Conservation (phyloP, 2,888 invertebrate genomes). For the Sceliomorpha sp. region DNA sequence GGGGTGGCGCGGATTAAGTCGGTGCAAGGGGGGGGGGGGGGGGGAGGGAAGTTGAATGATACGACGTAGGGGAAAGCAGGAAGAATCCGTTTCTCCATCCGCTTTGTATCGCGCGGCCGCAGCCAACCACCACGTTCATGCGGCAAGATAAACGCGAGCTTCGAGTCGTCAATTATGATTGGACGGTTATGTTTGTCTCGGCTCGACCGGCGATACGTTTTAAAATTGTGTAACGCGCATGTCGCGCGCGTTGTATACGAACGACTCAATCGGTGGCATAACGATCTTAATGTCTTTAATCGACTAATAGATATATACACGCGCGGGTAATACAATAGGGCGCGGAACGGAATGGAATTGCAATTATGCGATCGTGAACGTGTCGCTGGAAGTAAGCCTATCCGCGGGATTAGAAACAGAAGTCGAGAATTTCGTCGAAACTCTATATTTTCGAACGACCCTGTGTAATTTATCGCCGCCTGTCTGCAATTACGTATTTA, state of each 20-base stretch:
- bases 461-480: too few relatives aligned
- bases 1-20: too few relatives aligned
- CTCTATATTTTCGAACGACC: too few relatives aligned
- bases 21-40: too few relatives aligned
- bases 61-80: too few relatives aligned
- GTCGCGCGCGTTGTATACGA: slow-evolving; percentile 4
- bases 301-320: slow-evolving; percentile 9
- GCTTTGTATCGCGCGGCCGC: not conserved
- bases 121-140: not conserved
- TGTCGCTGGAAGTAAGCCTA: too few relatives aligned
- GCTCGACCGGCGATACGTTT: slow-evolving; percentile 1
- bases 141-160: not conserved
- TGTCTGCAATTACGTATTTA: too few relatives aligned
- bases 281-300: slow-evolving; percentile 7
- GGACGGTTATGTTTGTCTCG: not conserved
- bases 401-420: too few relatives aligned
- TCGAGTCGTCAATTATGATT: slow-evolving; percentile 1
- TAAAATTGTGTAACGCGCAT: slow-evolving; percentile 8
- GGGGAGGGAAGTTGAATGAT: too few relatives aligned
- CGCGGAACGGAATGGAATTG: not conserved
- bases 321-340: not conserved
- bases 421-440: too few relatives aligned
- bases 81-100: too few relatives aligned
- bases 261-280: slow-evolving; percentile 10
- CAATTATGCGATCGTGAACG: not conserved